These are phyloP conservation scores for Gephyroberyx darwinii DNA, from an alignment of 2,797 vertebrate genomes.

Conservation along the genomic window DNA sequence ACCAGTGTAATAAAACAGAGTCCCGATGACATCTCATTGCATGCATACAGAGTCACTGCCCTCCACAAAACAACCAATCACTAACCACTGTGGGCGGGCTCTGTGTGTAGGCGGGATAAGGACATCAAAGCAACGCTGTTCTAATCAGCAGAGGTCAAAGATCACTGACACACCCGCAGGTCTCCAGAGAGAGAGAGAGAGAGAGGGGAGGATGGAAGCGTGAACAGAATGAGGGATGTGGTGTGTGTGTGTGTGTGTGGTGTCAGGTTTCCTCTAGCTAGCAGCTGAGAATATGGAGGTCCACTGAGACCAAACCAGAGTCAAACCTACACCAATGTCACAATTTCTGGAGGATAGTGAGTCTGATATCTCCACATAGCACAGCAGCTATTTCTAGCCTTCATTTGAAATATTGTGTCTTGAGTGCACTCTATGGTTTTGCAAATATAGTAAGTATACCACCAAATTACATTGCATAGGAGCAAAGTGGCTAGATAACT, in stretches of 20 bases:
- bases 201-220: neutral
- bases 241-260: neutral
- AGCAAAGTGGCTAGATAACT: too few relatives aligned
- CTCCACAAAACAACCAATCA: neutral
- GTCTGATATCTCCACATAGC: too few relatives aligned
- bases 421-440: too few relatives aligned
- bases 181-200: neutral
- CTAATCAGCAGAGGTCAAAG: neutral
- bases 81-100: neutral
- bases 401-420: too few relatives aligned
- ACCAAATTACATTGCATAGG: too few relatives aligned
- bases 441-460: too few relatives aligned
- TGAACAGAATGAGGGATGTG: neutral
- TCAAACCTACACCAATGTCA: neutral
- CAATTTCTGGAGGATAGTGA: neutral
- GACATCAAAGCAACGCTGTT: slow-evolving; percentile 5
- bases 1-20: neutral
- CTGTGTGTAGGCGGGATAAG: neutral
- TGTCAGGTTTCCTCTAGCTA: neutral
- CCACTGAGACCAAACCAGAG: neutral
- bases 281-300: neutral
- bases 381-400: too few relatives aligned
- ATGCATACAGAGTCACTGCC: neutral
- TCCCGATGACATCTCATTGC: neutral
- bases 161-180: neutral